A percentile compares a stretch with the other conserved stretches of the same genome.
These are phyloP conservation scores for Callionymus lyra DNA, from an alignment of 2,113 vertebrate species.

Conservation along the genomic window DNA sequence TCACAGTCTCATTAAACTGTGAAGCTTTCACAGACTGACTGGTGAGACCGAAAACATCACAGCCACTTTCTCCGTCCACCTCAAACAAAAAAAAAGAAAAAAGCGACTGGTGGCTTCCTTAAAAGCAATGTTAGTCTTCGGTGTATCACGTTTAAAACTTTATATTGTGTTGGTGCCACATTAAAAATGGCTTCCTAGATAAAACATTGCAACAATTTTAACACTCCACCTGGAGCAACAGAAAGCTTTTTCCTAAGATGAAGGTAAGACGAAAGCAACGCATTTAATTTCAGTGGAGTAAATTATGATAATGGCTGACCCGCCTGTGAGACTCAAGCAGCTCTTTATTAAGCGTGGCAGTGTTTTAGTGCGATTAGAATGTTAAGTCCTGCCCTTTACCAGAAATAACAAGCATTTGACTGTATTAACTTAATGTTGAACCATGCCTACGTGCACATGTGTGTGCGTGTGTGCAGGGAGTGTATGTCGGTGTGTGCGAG, in stretches of 20 bases:
- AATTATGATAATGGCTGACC: slow-evolving; percentile 11
- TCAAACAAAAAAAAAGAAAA: slow-evolving; percentile 11
- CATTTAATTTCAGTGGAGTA: slow-evolving; percentile 2
- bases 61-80: slow-evolving; percentile 34
- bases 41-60: slow-evolving; percentile 57
- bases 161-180: neutral
- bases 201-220: too few relatives aligned
- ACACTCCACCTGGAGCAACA: too few relatives aligned
- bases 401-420: slow-evolving; percentile 54
- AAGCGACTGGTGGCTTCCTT: slow-evolving; percentile 10
- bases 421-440: slow-evolving; percentile 50
- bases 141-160: too few relatives aligned
- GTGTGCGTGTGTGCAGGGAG: too few relatives aligned
- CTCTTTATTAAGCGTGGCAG: slow-evolving; percentile 39
- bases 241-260: too few relatives aligned
- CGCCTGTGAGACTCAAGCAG: slow-evolving; percentile 17
- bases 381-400: slow-evolving; percentile 45
- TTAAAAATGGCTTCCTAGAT: neutral
- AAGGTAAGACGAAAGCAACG: neutral
- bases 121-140: slow-evolving; percentile 10
- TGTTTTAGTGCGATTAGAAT: slow-evolving; percentile 52
- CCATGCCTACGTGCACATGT: slow-evolving; percentile 3
- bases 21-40: slow-evolving; percentile 63
- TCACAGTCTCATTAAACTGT: slow-evolving; percentile 62
- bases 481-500: too few relatives aligned